Conservation (phyloP, 2,888 invertebrate genomes). For the Cephus rjabovi region DNA sequence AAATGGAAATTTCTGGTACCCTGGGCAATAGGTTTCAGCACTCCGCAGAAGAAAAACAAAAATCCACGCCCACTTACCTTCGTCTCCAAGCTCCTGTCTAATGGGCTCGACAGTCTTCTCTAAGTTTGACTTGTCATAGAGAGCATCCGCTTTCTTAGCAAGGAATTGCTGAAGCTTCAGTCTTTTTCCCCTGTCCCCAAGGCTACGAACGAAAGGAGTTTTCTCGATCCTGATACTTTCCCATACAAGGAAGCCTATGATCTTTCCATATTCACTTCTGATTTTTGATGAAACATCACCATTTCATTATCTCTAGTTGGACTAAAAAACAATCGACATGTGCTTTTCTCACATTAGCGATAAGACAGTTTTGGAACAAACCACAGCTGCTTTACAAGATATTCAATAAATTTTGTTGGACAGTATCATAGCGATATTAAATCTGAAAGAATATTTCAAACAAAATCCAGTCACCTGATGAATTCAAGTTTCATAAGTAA, state of each 20-base stretch:
- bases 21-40: too few relatives aligned
- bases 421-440: too few relatives aligned
- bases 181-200: constrained; percentile 86
- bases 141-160: constrained; percentile 82
- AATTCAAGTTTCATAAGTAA: too few relatives aligned
- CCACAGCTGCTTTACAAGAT: too few relatives aligned
- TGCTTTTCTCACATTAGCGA: background rate
- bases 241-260: too few relatives aligned
- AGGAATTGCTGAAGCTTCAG: constrained; percentile 89
- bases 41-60: too few relatives aligned
- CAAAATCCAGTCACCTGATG: too few relatives aligned
- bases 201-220: constrained; percentile 61
- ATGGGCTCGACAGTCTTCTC: constrained; percentile 51
- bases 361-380: background rate
- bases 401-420: too few relatives aligned
- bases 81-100: constrained; percentile 69
- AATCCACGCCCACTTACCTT: constrained; percentile 67
- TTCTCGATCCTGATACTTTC: too few relatives aligned
- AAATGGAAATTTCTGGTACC: constrained; percentile 6
- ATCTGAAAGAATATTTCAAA: too few relatives aligned
- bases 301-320: background rate
- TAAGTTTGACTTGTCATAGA: constrained; percentile 73
- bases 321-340: constrained; percentile 5
- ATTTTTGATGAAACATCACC: too few relatives aligned
- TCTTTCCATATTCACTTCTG: too few relatives aligned